Evolutionary conservation across 2,797 vertebrate genomes (phyloP).

Genomic region (Sebastes wilsoni): DNA sequence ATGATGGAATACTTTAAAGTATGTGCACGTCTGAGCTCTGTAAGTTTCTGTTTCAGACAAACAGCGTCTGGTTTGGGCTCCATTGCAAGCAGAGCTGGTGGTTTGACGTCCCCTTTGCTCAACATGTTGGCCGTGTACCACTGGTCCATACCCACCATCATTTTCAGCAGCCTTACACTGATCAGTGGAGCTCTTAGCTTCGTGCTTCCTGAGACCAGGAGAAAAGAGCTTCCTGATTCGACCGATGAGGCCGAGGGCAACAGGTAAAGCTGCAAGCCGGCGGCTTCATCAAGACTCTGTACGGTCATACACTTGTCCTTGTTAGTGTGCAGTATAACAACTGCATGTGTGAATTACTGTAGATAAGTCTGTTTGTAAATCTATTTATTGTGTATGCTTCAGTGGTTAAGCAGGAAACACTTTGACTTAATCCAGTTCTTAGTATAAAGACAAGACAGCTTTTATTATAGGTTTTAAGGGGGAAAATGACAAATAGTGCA

Average conservation of each 20-base stretch:
- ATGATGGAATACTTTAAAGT: too few species aligned
- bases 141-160: constrained; percentile 68
- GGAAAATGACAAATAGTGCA: not conserved
- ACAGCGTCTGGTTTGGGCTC: constrained; percentile 80
- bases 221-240: constrained; percentile 74
- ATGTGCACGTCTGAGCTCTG: too few species aligned
- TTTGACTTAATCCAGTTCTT: not conserved
- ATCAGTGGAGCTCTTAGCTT: constrained; percentile 68
- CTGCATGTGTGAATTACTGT: not conserved
- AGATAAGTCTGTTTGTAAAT: too few species aligned
- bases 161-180: constrained; percentile 73
- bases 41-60: constrained; percentile 71
- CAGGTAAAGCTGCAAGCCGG: constrained; percentile 12
- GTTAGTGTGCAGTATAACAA: not conserved
- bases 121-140: constrained; percentile 75
- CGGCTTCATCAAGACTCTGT: not conserved
- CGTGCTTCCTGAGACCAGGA: constrained; percentile 83
- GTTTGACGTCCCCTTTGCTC: constrained; percentile 79
- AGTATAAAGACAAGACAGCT: not conserved
- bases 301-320: not conserved
- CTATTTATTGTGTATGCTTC: not conserved
- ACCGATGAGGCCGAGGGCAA: constrained; percentile 7
- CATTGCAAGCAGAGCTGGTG: constrained; percentile 60
- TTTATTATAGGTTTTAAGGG: not conserved
- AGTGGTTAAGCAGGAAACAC: not conserved